A percentile compares a stretch with the other conserved stretches of the same genome.
phyloP scores from a whole-genome alignment of 2,113 vertebrate species.

The Rynchops niger region DNA sequence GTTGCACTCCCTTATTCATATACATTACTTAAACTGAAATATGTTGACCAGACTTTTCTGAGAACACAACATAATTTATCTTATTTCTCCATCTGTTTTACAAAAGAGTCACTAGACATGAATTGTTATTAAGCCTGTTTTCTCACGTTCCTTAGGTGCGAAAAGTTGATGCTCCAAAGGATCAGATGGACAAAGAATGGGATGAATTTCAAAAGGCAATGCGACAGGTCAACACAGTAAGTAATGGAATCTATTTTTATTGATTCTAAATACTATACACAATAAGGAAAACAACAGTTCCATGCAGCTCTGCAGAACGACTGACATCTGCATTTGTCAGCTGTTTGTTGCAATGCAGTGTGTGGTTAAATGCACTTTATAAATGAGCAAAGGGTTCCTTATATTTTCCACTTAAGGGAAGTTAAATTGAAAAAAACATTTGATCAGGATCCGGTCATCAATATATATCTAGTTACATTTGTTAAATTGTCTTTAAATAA shows the following conservation, averaged over 20 bases:
- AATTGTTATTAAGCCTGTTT: background rate
- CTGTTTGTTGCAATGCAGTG: constrained; percentile 32
- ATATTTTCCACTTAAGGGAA: background rate
- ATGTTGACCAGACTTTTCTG: background rate
- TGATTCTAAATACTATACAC: constrained; percentile 45
- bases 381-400: constrained; percentile 54
- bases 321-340: constrained; percentile 47
- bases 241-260: constrained; percentile 54
- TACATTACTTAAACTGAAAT: background rate
- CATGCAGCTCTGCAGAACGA: constrained; percentile 56
- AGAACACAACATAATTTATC: background rate
- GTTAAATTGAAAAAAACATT: background rate
- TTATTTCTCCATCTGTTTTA: background rate
- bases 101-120: background rate
- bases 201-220: constrained; percentile 99
- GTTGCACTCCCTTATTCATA: background rate
- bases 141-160: constrained; percentile 76
- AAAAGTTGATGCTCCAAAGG: constrained; percentile 94
- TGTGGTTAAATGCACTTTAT: constrained; percentile 47
- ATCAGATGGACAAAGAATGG: constrained; percentile 98
- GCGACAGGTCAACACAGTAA: constrained; percentile 89
- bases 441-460: background rate
- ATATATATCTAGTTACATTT: background rate
- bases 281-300: constrained; percentile 56
- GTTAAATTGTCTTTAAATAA: background rate